These are phyloP conservation scores for Columba livia DNA, from an alignment of 2,113 vertebrate genomes.

Conservation along the genomic window DNA sequence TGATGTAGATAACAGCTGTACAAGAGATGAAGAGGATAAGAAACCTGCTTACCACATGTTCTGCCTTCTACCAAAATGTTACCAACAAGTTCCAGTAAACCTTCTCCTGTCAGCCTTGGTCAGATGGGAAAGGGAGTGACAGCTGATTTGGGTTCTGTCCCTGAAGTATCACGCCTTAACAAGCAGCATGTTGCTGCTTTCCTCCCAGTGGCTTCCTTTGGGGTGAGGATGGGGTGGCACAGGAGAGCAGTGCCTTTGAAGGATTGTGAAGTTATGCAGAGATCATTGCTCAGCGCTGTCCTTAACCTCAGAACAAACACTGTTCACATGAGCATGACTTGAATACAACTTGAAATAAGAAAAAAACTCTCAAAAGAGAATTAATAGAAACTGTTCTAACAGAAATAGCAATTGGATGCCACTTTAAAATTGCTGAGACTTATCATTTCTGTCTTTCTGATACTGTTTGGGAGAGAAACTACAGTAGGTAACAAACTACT, in stretches of 20 bases:
- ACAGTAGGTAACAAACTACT: background rate
- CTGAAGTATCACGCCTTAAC: background rate
- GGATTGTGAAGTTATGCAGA: too few species aligned
- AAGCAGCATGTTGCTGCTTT: background rate
- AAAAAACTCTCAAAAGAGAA: background rate
- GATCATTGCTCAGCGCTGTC: background rate
- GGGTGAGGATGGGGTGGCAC: accelerated
- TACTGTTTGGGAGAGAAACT: conserved; percentile 2
- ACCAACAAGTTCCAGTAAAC: background rate
- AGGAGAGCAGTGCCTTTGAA: background rate
- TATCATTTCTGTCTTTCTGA: background rate
- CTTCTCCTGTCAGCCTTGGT: background rate
- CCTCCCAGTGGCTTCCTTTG: accelerated
- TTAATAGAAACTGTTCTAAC: background rate
- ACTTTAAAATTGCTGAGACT: background rate
- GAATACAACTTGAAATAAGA: background rate
- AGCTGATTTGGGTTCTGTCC: background rate
- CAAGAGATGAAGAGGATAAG: background rate
- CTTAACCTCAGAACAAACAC: background rate
- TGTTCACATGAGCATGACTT: background rate
- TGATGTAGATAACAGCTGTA: background rate
- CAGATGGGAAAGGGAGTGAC: accelerated
- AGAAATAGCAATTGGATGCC: background rate
- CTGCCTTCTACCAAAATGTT: background rate
- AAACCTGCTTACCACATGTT: background rate